Evolutionary conservation across 2,888 invertebrate genomes (phyloP).

Genomic region (Thumatha senex): DNA sequence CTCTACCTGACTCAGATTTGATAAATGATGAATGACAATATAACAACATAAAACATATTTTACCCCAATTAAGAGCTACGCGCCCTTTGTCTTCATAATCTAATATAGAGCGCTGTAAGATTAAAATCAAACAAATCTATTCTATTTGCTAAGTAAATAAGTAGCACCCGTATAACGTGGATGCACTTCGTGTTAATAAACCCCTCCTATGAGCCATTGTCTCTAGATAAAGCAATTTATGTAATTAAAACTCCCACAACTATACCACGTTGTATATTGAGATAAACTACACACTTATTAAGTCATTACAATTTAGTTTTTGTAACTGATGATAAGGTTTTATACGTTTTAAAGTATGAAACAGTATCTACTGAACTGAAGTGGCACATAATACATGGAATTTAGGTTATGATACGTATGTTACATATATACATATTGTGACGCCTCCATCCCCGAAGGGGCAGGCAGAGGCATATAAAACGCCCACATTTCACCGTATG

Average conservation of each 20-base stretch:
- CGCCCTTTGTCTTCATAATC: slow-evolving; percentile 31
- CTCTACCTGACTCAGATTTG: neutral
- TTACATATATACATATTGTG: too few species aligned
- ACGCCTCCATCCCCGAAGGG: too few species aligned
- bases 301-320: slow-evolving; percentile 43
- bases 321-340: neutral
- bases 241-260: slow-evolving; percentile 78
- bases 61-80: slow-evolving; percentile 13
- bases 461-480: too few species aligned
- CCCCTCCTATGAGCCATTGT: slow-evolving; percentile 69
- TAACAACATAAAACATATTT: slow-evolving; percentile 9
- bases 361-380: too few species aligned
- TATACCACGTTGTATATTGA: slow-evolving; percentile 46
- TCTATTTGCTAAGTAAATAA: slow-evolving; percentile 75
- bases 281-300: slow-evolving; percentile 66
- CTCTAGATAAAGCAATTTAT: slow-evolving; percentile 80
- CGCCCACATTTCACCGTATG: too few species aligned
- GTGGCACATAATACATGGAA: too few species aligned
- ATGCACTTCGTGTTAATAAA: slow-evolving; percentile 69
- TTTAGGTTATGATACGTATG: too few species aligned
- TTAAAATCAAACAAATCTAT: slow-evolving; percentile 79
- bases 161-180: slow-evolving; percentile 70
- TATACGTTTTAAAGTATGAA: neutral
- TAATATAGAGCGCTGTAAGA: slow-evolving; percentile 50
- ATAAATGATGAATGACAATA: slow-evolving; percentile 3